Evolutionary conservation across 35 echinoderm and acorn worm species (phyloP).

Genomic region (Stichopus chloronotus): DNA sequence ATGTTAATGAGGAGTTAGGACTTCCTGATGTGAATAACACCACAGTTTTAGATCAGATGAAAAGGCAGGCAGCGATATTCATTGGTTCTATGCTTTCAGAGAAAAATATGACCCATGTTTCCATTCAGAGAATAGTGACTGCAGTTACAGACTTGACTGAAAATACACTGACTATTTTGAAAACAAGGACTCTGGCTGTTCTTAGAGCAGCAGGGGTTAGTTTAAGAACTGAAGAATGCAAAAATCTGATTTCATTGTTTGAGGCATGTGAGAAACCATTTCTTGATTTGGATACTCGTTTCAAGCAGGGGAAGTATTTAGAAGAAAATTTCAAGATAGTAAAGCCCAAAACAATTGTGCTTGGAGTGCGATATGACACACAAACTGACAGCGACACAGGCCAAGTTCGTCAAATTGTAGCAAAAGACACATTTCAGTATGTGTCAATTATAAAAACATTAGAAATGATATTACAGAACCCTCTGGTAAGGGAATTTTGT

Average conservation of each 20-base stretch:
- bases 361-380: constrained; percentile 47
- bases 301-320: constrained; percentile 49
- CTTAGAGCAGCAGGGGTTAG: background rate
- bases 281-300: constrained; percentile 43
- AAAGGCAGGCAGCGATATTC: background rate
- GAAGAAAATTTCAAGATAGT: background rate
- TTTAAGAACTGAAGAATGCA: background rate
- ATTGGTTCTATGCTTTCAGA: background rate
- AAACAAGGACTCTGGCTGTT: background rate
- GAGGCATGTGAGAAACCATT: constrained; percentile 50
- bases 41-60: background rate
- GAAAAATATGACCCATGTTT: background rate
- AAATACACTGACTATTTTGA: background rate
- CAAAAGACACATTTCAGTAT: constrained; percentile 67
- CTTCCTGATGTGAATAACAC: background rate
- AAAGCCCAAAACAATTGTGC: background rate
- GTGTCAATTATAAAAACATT: constrained; percentile 51
- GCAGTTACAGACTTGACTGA: background rate
- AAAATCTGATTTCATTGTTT: constrained; percentile 27
- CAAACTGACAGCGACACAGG: constrained; percentile 33
- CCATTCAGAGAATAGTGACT: background rate
- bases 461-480: constrained; percentile 42
- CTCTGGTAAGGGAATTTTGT: background rate
- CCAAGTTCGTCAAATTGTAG: background rate
- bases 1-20: background rate